These are phyloP conservation scores for Aix galericulata DNA, from an alignment of 2,113 vertebrate genomes.

Conservation along the genomic window DNA sequence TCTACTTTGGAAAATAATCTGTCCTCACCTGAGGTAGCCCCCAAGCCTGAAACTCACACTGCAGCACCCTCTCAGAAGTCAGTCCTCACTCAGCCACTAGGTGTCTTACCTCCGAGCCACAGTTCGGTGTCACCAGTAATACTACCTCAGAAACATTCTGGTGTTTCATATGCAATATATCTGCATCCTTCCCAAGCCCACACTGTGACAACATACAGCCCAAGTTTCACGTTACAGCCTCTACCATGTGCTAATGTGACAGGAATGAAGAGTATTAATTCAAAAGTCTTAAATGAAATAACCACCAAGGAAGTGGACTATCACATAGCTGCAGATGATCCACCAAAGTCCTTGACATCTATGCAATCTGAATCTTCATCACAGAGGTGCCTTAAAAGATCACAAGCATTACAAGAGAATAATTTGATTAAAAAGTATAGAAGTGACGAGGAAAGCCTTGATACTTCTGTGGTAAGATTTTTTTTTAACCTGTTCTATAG, in stretches of 20 bases:
- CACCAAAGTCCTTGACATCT: not conserved
- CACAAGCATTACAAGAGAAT: slow-evolving; percentile 50
- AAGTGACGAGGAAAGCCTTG: slow-evolving; percentile 47
- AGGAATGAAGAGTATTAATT: slow-evolving; percentile 43
- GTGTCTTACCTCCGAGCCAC: slow-evolving; percentile 72
- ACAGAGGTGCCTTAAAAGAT: slow-evolving; percentile 78
- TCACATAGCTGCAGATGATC: not conserved
- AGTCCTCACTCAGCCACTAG: slow-evolving; percentile 58
- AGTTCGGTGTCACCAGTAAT: slow-evolving; percentile 77
- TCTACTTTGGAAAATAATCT: slow-evolving; percentile 3
- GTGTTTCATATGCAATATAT: slow-evolving; percentile 83
- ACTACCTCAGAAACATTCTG: slow-evolving; percentile 80
- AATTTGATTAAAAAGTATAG: slow-evolving; percentile 79
- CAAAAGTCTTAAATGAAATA: not conserved
- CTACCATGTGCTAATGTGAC: slow-evolving; percentile 78
- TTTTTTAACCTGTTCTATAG: not conserved
- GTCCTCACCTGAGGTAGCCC: not conserved
- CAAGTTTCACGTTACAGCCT: slow-evolving; percentile 81
- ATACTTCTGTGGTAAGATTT: slow-evolving; percentile 64
- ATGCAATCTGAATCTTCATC: slow-evolving; percentile 43
- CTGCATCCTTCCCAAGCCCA: slow-evolving; percentile 81
- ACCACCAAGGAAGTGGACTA: slow-evolving; percentile 1
- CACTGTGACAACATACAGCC: slow-evolving; percentile 75
- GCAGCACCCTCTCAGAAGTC: slow-evolving; percentile 11
- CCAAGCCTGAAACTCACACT: slow-evolving; percentile 8